These are phyloP conservation scores for Tetraodon nigroviridis DNA, from an alignment of 2,113 vertebrate genomes.

Conservation along the genomic window DNA sequence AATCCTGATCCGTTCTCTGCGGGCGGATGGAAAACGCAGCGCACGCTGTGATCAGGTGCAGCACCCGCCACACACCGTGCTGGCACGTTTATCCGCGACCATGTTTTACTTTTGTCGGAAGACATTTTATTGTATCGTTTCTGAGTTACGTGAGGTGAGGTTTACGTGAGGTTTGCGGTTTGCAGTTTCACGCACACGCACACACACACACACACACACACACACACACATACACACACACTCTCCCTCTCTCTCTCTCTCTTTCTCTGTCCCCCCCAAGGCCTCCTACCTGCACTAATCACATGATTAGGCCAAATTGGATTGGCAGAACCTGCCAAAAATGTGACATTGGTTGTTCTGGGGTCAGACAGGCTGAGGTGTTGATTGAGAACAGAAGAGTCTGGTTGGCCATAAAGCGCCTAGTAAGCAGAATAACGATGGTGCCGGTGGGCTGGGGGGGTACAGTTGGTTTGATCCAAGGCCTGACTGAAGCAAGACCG, in stretches of 20 bases:
- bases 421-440: conserved; percentile 31
- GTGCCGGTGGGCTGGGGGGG: conserved; percentile 4
- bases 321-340: conserved; percentile 42
- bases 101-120: conserved; percentile 43
- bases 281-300: conserved; percentile 47
- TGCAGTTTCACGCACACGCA: conserved; percentile 18
- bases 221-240: background rate
- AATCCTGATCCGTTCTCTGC: conserved; percentile 48
- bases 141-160: conserved; percentile 65
- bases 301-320: conserved; percentile 47
- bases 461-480: conserved; percentile 36
- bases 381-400: conserved; percentile 38
- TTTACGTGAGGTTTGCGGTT: conserved; percentile 53
- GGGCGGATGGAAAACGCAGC: conserved; percentile 37
- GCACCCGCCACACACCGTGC: conserved; percentile 67
- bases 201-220: background rate
- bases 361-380: conserved; percentile 45
- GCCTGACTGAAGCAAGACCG: conserved; percentile 19
- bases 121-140: conserved; percentile 67
- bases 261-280: conserved; percentile 4
- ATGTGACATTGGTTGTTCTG: conserved; percentile 43
- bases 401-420: conserved; percentile 35
- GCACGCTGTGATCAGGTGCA: conserved; percentile 37
- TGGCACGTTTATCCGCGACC: conserved; percentile 13
- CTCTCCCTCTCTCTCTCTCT: too few relatives aligned